Evolutionary conservation across 2,888 invertebrate genomes (phyloP).

Genomic region (Lobophora halterata): DNA sequence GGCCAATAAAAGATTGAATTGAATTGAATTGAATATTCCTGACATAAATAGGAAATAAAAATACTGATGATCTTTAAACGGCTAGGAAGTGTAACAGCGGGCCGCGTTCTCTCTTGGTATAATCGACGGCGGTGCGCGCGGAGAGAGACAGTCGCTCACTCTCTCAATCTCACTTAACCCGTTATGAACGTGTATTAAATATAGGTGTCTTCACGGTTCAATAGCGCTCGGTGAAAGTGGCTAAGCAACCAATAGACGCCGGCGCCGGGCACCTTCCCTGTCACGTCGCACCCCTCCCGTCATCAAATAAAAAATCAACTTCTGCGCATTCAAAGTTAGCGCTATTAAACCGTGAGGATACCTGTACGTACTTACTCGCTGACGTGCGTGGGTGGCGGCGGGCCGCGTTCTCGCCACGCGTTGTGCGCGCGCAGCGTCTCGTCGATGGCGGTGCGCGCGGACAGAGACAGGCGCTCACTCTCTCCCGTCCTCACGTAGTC

Average conservation of each 20-base stretch:
- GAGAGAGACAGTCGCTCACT: slow-evolving; percentile 81
- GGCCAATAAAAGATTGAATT: too few species aligned
- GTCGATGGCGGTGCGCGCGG: slow-evolving; percentile 60
- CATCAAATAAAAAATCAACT: too few species aligned
- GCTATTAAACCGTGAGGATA: too few species aligned
- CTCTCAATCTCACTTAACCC: slow-evolving; percentile 92
- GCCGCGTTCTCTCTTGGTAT: slow-evolving; percentile 86
- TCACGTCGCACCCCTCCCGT: too few species aligned
- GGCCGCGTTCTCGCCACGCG: slow-evolving; percentile 88
- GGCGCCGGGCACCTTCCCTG: too few species aligned
- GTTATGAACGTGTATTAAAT: slow-evolving; percentile 91
- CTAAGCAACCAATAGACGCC: too few species aligned
- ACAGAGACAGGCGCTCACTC: slow-evolving; percentile 81
- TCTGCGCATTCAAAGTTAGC: too few species aligned
- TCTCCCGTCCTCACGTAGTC: slow-evolving; percentile 94
- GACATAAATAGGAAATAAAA: too few species aligned
- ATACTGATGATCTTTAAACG: too few species aligned
- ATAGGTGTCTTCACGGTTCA: too few species aligned
- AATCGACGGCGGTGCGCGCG: slow-evolving; percentile 63
- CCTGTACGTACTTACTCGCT: slow-evolving; percentile 35
- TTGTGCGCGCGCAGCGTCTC: slow-evolving; percentile 84
- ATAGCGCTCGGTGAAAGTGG: too few species aligned
- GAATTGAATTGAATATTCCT: too few species aligned
- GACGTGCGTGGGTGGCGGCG: slow-evolving; percentile 55
- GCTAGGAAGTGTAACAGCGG: slow-evolving; percentile 74